Base-by-base conservation (phyloP, 2,888 invertebrate species). In the Cheilosia vernalis region DNA sequence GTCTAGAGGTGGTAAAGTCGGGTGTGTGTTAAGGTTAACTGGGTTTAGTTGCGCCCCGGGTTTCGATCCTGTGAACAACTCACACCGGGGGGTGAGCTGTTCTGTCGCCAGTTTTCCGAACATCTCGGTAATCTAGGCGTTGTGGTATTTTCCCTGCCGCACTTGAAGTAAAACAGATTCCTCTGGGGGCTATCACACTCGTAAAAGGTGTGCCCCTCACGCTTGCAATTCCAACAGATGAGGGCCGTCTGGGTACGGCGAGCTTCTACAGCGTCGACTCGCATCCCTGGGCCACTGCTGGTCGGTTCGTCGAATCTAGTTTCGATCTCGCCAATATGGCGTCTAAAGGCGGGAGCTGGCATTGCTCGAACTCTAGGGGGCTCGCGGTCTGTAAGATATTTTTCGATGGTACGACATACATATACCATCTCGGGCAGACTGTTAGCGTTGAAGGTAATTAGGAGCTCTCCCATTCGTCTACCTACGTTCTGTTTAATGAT, bases 211-310 rank as follows among this genome's bases (percentile, higher is more conserved):
- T 53, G 51, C 0, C 51, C 64, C 6, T 5, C 2, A 9, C 3
- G 15, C 24, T 40, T 51, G 7, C 33, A 56, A 5, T 40, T 70
- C 49, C 58, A 70, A 13, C 49, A 58, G 13, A 9, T 6, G 10
- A 42, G 15, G 0, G 5, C 24, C 5, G 4, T 27, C 5, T 27
- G 24, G 24, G 4, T 27, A 0, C 42, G 15, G 42, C 42, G 42
- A 13, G 4, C 4, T 15, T 42, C 42, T 1, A 5, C 15, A 15
- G 13, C 13, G 13, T n/a, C 24, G 24, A 27, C 13, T n/a, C n/a
- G n/a, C n/a, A n/a, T n/a, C n/a, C n/a, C n/a, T n/a, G 3, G 15
- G 4, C 4, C n/a, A 15, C 2, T 42, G n/a, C 5, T 42, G 4
- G 1, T 13, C 13, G 4, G 4, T n/a, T n/a, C n/a, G n/a, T n/a